phyloP scores from a whole-genome alignment of 2,113 vertebrate genomes.

The Pseudopipra pipra region DNA sequence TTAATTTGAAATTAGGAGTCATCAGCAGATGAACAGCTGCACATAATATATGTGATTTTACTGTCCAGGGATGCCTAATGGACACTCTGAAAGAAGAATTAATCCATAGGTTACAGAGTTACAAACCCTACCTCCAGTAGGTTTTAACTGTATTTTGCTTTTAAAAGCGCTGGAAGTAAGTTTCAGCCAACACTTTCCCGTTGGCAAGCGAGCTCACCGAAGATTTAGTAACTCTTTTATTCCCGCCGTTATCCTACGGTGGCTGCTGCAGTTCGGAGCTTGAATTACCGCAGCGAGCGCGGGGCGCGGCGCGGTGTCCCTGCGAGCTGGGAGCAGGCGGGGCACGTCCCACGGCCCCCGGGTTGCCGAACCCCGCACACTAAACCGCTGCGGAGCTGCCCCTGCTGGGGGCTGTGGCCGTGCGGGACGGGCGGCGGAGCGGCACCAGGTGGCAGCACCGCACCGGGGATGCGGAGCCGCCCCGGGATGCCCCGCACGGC shows the following conservation, averaged over 20 bases:
- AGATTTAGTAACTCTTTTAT: not conserved
- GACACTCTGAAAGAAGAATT: not conserved
- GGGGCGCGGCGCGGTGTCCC: rapidly evolving
- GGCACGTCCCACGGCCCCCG: not conserved
- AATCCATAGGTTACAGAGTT: not conserved
- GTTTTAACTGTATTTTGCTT: not conserved
- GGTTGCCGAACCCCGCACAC: not conserved
- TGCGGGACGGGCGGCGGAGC: not conserved
- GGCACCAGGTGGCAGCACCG: slow-evolving; percentile 57
- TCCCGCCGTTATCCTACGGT: rapidly evolving
- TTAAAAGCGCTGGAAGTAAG: not conserved
- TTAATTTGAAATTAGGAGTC: not conserved
- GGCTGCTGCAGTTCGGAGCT: not conserved
- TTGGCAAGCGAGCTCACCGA: not conserved
- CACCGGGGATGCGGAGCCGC: not conserved
- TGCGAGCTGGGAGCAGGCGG: not conserved
- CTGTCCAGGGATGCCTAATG: not conserved
- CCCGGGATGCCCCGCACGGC: not conserved
- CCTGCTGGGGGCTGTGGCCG: not conserved
- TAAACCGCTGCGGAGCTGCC: rapidly evolving
- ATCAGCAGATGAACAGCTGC: not conserved
- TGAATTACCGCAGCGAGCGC: rapidly evolving
- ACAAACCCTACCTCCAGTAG: not conserved
- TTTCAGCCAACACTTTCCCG: not conserved
- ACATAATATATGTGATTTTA: not conserved